Percentiles rank a stretch among this genome's conserved stretches.
phyloP scores from a whole-genome alignment of 2,113 vertebrate species.

The Australoheros scitulus region DNA sequence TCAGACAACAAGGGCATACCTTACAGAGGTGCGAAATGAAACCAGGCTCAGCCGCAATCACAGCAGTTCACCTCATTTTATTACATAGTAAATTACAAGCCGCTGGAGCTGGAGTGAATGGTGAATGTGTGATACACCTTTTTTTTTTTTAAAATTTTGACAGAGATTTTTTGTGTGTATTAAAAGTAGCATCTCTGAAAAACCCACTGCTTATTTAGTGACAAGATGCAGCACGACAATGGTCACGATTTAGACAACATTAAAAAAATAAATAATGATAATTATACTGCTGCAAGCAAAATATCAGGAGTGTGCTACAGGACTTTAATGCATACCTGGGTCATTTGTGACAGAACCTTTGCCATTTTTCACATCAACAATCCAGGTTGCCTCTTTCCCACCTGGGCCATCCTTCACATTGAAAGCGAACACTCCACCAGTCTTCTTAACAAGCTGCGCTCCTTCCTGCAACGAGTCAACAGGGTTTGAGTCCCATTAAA shows the following conservation, averaged over 20 bases:
- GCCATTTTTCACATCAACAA: constrained; percentile 93
- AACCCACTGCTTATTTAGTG: not conserved
- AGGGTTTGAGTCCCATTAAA: not conserved
- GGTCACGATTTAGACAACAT: not conserved
- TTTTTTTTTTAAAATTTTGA: not conserved
- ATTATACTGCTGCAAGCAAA: too few species aligned
- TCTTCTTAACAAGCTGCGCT: constrained; percentile 90
- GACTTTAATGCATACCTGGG: constrained; percentile 77
- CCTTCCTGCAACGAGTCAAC: constrained; percentile 83
- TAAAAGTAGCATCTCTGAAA: not conserved
- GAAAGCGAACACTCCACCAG: constrained; percentile 92
- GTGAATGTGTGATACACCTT: not conserved
- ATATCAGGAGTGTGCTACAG: not conserved
- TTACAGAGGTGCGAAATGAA: not conserved
- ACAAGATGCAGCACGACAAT: not conserved
- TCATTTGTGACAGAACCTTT: constrained; percentile 86
- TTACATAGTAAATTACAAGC: not conserved
- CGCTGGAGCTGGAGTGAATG: not conserved
- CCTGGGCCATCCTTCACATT: constrained; percentile 91
- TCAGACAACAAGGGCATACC: not conserved
- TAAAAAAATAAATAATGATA: too few species aligned
- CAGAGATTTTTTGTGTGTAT: not conserved
- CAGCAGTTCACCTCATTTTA: not conserved
- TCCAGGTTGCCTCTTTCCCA: constrained; percentile 90
- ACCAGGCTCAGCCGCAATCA: not conserved